Conservation (phyloP, 2,113 vertebrate species). For the Gallinago paraguaiae region DNA sequence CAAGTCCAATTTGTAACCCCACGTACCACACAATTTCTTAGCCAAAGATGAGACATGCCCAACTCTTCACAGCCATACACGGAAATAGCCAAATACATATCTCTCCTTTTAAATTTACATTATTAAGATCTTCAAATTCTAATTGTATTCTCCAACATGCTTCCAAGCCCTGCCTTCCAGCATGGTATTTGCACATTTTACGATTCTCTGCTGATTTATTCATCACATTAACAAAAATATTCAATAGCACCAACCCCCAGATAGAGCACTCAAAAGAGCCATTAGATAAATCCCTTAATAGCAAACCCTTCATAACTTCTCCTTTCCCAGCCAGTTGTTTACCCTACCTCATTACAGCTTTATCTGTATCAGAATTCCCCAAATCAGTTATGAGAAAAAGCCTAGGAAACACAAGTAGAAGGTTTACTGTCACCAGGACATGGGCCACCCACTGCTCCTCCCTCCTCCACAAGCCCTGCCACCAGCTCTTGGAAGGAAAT, state of each 20-base stretch:
- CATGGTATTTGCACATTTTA: background rate
- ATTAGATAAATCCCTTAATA: background rate
- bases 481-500: background rate
- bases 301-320: background rate
- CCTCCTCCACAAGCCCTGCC: background rate
- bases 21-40: fast-evolving
- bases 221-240: background rate
- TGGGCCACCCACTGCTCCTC: background rate
- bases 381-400: background rate
- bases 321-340: background rate
- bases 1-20: background rate
- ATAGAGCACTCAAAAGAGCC: background rate
- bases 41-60: background rate
- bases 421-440: background rate
- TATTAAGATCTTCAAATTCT: background rate
- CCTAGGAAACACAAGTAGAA: background rate
- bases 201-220: background rate
- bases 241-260: background rate
- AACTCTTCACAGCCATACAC: background rate
- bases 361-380: background rate
- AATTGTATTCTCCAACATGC: background rate
- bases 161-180: background rate
- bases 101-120: background rate
- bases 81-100: background rate
- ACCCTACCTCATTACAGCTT: background rate